phyloP scores from a whole-genome alignment of 2,113 vertebrate genomes.

The Nesogale talazaci region DNA sequence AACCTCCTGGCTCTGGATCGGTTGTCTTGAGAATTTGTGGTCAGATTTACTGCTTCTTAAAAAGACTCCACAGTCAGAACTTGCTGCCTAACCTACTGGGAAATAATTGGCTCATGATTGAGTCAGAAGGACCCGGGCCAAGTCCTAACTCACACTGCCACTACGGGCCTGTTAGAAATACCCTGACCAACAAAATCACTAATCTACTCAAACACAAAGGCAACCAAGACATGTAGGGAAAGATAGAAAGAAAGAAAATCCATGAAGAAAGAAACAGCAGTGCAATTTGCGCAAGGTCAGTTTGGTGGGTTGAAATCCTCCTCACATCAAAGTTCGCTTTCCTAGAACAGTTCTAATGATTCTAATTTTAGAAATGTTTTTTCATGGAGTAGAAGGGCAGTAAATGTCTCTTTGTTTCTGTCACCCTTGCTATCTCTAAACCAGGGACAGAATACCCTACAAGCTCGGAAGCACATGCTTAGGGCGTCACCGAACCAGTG shows the following conservation, averaged over 20 bases:
- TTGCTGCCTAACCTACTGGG: background rate
- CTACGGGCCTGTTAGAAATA: background rate
- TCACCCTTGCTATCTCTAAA: background rate
- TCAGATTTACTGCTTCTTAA: background rate
- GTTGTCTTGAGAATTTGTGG: background rate
- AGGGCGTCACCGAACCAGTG: background rate
- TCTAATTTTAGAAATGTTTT: background rate
- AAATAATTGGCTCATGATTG: background rate
- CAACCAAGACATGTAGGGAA: rapidly evolving
- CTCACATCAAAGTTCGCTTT: background rate
- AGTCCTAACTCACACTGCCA: background rate
- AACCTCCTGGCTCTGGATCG: background rate
- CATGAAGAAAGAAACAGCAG: background rate
- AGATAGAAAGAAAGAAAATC: background rate
- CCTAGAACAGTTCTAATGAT: background rate
- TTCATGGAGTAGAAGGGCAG: too few relatives aligned
- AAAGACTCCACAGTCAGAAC: background rate
- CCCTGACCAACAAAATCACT: background rate
- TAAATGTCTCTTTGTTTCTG: background rate
- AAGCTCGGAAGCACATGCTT: background rate
- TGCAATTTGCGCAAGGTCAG: rapidly evolving
- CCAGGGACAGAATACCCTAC: background rate
- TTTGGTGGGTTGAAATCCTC: background rate
- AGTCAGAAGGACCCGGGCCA: background rate
- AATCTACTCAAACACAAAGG: background rate